Evolutionary conservation across 2,113 vertebrate species (phyloP).

Genomic region (Boulengeromyrus knoepffleri): DNA sequence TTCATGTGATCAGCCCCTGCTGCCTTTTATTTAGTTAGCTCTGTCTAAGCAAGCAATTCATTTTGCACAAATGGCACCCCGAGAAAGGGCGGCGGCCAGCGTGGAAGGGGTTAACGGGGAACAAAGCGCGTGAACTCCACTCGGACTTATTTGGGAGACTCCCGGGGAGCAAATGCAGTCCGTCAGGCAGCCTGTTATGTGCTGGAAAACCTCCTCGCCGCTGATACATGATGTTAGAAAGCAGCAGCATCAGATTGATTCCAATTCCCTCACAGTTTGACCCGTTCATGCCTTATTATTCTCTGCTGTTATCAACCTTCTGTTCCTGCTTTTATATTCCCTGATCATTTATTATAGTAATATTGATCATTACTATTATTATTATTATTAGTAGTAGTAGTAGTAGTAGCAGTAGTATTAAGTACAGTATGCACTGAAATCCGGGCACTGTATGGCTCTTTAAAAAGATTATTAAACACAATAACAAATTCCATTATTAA

Average conservation of each 20-base stretch:
- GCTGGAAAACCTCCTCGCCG: conserved; percentile 25
- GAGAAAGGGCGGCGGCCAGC: conserved; percentile 68
- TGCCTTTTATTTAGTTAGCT: conserved; percentile 99
- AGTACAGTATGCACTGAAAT: not conserved
- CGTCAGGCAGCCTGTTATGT: conserved; percentile 45
- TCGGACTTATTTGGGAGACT: not conserved
- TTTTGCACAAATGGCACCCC: conserved; percentile 97
- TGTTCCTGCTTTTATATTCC: not conserved
- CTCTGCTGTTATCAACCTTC: not conserved
- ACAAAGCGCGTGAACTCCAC: conserved; percentile 48
- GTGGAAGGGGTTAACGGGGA: conserved; percentile 83
- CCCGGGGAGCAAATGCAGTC: conserved; percentile 49
- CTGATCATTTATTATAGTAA: not conserved
- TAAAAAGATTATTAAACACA: not conserved
- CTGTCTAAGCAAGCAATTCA: conserved; percentile 99
- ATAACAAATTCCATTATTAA: not conserved
- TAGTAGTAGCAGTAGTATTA: not conserved
- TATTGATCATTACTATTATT: no score
- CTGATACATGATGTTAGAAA: not conserved
- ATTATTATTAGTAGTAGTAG: no score
- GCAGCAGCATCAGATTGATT: not conserved
- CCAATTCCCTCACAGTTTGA: not conserved
- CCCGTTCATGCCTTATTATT: not conserved
- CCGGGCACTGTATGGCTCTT: not conserved
- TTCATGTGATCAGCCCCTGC: conserved; percentile 99